phyloP scores from a whole-genome alignment of 92 coral and sea anemone species.

The Metridium senile region DNA sequence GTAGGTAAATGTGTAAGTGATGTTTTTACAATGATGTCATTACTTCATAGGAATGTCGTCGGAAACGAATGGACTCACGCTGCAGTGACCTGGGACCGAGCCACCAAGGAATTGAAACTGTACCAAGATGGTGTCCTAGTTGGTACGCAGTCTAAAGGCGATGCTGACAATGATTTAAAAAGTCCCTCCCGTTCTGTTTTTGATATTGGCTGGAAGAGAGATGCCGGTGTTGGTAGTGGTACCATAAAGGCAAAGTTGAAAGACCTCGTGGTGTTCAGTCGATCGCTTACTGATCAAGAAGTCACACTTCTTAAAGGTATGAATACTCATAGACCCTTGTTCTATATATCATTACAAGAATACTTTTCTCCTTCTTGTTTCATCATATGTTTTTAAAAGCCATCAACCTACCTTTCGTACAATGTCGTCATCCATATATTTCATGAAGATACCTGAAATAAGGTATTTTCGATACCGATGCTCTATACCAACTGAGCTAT shows the following conservation, averaged over 20 bases:
- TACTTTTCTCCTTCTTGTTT: too few species aligned
- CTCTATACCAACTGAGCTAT: too few species aligned
- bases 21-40: too few species aligned
- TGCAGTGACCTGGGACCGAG: constrained; percentile 7
- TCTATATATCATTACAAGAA: too few species aligned
- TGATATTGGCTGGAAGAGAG: constrained; percentile 6
- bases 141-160: not conserved
- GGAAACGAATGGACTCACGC: constrained; percentile 9
- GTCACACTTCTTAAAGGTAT: constrained; percentile 8
- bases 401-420: too few species aligned
- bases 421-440: too few species aligned
- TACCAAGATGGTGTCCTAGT: constrained; percentile 10
- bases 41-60: not conserved
- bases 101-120: not conserved
- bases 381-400: too few species aligned
- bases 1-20: too few species aligned
- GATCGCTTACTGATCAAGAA: constrained; percentile 3
- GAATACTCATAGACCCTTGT: too few species aligned
- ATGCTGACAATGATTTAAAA: not conserved
- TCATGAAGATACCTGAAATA: too few species aligned
- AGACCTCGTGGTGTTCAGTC: constrained; percentile 7
- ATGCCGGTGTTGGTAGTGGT: not conserved
- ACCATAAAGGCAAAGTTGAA: not conserved
- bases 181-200: constrained; percentile 4
- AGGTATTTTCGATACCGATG: too few species aligned